Conservation (phyloP, 2,113 vertebrate genomes). For the Hippocampus zosterae region DNA sequence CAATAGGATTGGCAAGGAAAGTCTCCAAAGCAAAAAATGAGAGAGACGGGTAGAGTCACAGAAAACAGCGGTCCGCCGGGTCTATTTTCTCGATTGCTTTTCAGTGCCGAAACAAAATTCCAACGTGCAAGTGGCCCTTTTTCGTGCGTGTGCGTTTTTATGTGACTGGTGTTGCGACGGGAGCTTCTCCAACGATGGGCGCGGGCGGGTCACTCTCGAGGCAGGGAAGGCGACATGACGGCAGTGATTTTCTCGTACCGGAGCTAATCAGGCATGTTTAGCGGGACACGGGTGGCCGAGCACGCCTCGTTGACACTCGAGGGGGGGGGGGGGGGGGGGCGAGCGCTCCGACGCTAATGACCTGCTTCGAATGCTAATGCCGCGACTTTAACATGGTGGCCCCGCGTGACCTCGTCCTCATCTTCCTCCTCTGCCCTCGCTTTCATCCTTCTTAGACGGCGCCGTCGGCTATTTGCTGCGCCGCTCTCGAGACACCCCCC, state of each 20-base stretch:
- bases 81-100: no score
- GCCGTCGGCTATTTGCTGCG: slow-evolving; percentile 23
- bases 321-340: slow-evolving; percentile 6
- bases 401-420: slow-evolving; percentile 44
- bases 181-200: background rate
- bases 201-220: background rate
- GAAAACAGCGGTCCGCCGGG: no score
- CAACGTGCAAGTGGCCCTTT: no score
- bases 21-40: no score
- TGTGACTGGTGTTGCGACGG: background rate
- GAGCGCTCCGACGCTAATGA: slow-evolving; percentile 50
- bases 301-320: slow-evolving; percentile 62
- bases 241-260: slow-evolving; percentile 64
- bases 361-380: slow-evolving; percentile 46
- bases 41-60: no score
- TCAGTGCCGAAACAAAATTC: no score
- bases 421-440: slow-evolving; percentile 37
- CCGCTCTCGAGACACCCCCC: slow-evolving; percentile 11
- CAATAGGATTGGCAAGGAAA: no score
- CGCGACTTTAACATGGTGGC: slow-evolving; percentile 36
- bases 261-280: slow-evolving; percentile 73
- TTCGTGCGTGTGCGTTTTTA: background rate
- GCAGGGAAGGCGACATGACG: slow-evolving; percentile 41
- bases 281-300: slow-evolving; percentile 50
- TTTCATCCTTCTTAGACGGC: slow-evolving; percentile 52